phyloP scores from a whole-genome alignment of 2,113 vertebrate genomes.

The Gasterosteus aculeatus region DNA sequence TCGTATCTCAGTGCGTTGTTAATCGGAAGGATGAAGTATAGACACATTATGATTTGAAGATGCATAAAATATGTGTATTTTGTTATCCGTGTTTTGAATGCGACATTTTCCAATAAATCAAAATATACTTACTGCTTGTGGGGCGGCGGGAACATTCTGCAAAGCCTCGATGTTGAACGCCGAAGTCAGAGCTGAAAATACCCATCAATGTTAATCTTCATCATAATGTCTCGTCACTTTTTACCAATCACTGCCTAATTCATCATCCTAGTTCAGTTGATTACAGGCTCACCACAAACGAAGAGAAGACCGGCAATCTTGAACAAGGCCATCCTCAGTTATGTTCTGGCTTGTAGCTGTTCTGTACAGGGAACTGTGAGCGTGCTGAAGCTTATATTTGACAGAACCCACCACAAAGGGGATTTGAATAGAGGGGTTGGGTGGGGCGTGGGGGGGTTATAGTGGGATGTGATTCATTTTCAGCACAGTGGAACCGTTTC shows the following conservation, averaged over 20 bases:
- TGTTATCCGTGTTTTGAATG: not conserved
- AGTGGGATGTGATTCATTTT: conserved; percentile 18
- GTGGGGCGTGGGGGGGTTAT: too few species aligned
- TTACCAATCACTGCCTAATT: not conserved
- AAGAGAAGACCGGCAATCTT: conserved; percentile 58
- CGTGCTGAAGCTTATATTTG: conserved; percentile 39
- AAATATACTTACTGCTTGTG: conserved; percentile 43
- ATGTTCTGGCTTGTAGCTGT: not conserved
- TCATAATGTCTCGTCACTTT: not conserved
- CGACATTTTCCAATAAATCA: not conserved
- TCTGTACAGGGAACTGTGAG: conserved; percentile 15
- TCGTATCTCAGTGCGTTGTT: not conserved
- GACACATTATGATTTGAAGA: not conserved
- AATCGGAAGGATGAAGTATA: not conserved
- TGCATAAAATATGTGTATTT: not conserved
- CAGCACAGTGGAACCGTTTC: conserved; percentile 2
- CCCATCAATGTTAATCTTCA: not conserved
- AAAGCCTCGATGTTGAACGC: conserved; percentile 20
- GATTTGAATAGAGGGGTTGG: not conserved
- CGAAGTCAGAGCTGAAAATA: conserved; percentile 54
- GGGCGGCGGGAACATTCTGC: conserved; percentile 20
- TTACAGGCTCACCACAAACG: conserved; percentile 61
- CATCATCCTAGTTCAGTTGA: not conserved
- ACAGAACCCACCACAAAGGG: conserved; percentile 16
- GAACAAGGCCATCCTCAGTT: conserved; percentile 54